Conservation (phyloP, 2,888 invertebrate species). For the Cerastis leucographa region DNA sequence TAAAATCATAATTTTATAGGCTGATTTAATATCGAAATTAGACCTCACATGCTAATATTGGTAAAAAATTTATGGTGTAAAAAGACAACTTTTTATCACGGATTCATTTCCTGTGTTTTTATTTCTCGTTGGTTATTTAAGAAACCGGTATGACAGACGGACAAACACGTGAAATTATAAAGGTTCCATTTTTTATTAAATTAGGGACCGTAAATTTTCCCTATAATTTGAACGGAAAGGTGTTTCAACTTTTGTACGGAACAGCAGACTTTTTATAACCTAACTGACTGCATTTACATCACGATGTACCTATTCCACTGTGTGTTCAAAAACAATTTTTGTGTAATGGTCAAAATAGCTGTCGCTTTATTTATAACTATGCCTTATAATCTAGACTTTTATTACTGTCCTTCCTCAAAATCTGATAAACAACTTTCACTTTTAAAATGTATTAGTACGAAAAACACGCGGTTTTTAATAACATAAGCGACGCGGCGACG, state of each 20-base stretch:
- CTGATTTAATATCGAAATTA: neutral
- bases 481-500: constrained; percentile 7
- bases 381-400: neutral
- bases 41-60: neutral
- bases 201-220: neutral
- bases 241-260: neutral
- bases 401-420: too few species aligned
- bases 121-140: neutral
- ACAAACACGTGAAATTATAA: neutral
- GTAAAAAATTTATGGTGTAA: too few species aligned
- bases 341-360: neutral
- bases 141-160: neutral
- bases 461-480: neutral
- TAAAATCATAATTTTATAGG: neutral
- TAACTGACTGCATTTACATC: neutral
- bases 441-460: neutral
- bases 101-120: neutral
- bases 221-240: neutral
- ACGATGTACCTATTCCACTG: neutral
- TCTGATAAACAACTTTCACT: neutral
- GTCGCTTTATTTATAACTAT: neutral
- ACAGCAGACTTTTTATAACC: neutral
- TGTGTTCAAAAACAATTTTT: neutral
- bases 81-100: neutral
- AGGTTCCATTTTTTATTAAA: neutral